Percentiles rank a stretch among this genome's conserved stretches.
Evolutionary conservation across 2,797 vertebrate species (phyloP).

Genomic region (Tinamus major): DNA sequence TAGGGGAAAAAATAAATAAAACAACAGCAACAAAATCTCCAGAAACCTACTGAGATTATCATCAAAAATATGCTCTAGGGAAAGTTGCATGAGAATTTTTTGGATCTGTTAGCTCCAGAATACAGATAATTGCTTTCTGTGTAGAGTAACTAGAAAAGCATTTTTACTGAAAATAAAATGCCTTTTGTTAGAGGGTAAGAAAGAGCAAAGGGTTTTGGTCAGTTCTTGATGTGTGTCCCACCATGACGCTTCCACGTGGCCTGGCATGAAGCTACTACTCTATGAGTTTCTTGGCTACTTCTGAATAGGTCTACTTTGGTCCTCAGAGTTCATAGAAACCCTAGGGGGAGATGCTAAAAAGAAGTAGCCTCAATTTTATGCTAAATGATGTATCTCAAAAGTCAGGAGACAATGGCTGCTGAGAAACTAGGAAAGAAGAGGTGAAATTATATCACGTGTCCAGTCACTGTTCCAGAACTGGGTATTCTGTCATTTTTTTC

Average conservation of each 20-base stretch:
- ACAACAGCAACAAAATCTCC: too few species aligned
- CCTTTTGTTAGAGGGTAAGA: neutral
- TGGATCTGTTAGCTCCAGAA: neutral
- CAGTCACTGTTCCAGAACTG: neutral
- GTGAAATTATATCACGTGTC: neutral
- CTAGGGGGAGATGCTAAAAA: neutral
- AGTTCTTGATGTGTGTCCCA: accelerated
- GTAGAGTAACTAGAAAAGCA: neutral
- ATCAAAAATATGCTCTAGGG: neutral
- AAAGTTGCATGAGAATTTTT: neutral
- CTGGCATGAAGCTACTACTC: neutral
- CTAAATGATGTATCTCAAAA: accelerated
- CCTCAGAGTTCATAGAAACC: neutral
- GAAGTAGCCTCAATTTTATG: neutral
- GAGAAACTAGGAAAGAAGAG: neutral
- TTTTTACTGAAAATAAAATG: neutral
- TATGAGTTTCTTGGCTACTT: neutral
- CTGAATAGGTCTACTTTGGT: neutral
- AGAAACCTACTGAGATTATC: neutral
- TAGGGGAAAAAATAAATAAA: neutral
- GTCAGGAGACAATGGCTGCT: accelerated
- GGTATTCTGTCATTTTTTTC: neutral
- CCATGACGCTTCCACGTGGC: too few species aligned
- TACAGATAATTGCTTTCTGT: neutral
- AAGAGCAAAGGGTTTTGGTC: neutral